phyloP scores from a whole-genome alignment of 2,113 vertebrate species.

The Galbula dea region DNA sequence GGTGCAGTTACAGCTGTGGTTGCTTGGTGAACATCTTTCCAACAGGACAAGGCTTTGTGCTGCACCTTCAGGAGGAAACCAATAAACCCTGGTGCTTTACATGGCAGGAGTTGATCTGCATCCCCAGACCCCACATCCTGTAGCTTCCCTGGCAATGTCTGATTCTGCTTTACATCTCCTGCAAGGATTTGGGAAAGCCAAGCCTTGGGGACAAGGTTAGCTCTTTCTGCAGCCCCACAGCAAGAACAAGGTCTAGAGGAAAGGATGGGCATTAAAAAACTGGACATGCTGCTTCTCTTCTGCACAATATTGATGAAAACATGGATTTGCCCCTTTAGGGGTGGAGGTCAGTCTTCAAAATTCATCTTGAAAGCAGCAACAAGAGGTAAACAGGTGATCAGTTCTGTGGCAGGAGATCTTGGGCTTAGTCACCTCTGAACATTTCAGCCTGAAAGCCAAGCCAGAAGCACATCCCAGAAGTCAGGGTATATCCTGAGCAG shows the following conservation, averaged over 20 bases:
- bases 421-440: background rate
- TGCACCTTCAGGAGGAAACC: background rate
- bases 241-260: background rate
- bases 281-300: rapidly evolving
- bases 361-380: background rate
- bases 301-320: background rate
- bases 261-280: background rate
- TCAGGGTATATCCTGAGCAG: background rate
- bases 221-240: background rate
- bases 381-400: background rate
- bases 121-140: rapidly evolving
- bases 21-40: background rate
- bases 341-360: background rate
- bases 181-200: rapidly evolving
- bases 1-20: rapidly evolving
- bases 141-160: rapidly evolving
- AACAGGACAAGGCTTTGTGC: background rate
- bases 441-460: background rate
- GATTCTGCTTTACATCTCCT: background rate
- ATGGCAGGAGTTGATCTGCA: background rate
- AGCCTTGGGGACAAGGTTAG: background rate
- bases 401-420: background rate
- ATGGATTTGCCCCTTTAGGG: no score
- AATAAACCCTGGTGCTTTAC: background rate
- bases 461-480: background rate